Evolutionary conservation across 1,140 invertebrate species (phyloP), one percentile per base, ranked within the genome.

Genomic region (Diplogasteroides magnus): DNA sequence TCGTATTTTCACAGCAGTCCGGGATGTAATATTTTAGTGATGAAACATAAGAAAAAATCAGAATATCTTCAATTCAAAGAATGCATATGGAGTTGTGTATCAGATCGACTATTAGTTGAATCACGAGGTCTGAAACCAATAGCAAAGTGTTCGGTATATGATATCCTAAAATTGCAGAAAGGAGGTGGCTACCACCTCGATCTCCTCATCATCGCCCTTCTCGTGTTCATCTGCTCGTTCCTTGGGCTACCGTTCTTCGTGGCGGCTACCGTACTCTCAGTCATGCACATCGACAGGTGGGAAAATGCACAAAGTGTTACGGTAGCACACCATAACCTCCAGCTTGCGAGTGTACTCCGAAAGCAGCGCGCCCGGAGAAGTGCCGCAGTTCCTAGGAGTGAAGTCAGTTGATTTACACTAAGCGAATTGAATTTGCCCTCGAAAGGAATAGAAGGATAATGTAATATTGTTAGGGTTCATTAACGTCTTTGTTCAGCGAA

Each of bases 231-330:
- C 28, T 83, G 82, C 69, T 84, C 85, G n/a, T 77, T 86, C 28
- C 69, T 86, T 55, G 85, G 85, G 23, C 76, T 85, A 26, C 85
- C 85, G 1, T 86, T 85, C 82, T 84, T 86, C 71, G 84, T 86
- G n/a, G 85, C 84, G 28, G 84, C 84, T n/a, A 86, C 86, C 14
- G 77, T 86, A n/a, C 65, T 85, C 2, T 76, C 76, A 29, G 73
- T 85, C 2, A 85, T 79, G 37, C 37, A 48, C 37, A 11, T n/a
- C n/a, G n/a, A n/a, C n/a, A n/a, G n/a, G n/a, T n/a, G n/a, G n/a
- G n/a, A n/a, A n/a, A n/a, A n/a, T n/a, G n/a, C n/a, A n/a, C n/a
- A n/a, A n/a, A n/a, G n/a, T n/a, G n/a, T n/a, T n/a, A n/a, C 37
- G 19, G 37, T 48, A 48, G 37, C 37, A 48, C 37, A 48, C 37